A percentile compares a stretch with the other conserved stretches of the same genome.
phyloP scores from a whole-genome alignment of 2,113 vertebrate genomes.

The Seriola rivoliana region DNA sequence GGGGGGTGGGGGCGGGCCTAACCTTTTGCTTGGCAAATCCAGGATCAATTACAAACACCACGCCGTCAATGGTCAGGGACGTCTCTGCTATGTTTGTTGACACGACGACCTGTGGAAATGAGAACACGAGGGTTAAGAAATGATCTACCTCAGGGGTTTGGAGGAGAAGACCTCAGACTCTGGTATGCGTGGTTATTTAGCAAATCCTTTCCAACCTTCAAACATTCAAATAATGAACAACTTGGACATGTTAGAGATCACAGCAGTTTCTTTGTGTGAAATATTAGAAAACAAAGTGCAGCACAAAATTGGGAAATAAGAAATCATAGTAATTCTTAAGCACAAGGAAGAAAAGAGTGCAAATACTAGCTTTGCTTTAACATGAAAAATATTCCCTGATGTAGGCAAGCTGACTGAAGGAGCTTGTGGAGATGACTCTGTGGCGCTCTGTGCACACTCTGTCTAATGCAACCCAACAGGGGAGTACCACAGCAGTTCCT shows the following conservation, averaged over 20 bases:
- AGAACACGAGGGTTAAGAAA: conserved; percentile 51
- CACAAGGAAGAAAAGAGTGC: conserved; percentile 7
- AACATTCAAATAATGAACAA: not conserved
- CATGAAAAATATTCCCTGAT: conserved; percentile 39
- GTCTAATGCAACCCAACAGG: conserved; percentile 53
- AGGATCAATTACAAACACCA: conserved; percentile 98
- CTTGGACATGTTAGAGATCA: not conserved
- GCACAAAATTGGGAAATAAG: not conserved
- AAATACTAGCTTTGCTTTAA: conserved; percentile 32
- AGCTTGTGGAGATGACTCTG: conserved; percentile 53
- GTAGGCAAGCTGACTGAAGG: conserved; percentile 35
- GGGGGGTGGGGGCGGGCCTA: conserved; percentile 51
- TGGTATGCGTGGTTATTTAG: not conserved
- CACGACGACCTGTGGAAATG: conserved; percentile 90
- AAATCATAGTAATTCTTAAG: conserved; percentile 11
- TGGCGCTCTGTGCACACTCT: conserved; percentile 27
- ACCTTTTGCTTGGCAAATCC: conserved; percentile 99
- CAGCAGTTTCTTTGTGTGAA: not conserved
- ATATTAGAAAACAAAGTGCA: not conserved
- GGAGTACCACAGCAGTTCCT: conserved; percentile 54
- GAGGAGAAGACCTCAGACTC: conserved; percentile 2
- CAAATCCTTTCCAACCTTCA: not conserved
- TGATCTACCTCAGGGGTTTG: not conserved
- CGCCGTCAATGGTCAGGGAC: conserved; percentile 96
- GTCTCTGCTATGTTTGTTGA: conserved; percentile 99